phyloP scores from a whole-genome alignment of 2,113 vertebrate species.

The Dromiciops gliroides region DNA sequence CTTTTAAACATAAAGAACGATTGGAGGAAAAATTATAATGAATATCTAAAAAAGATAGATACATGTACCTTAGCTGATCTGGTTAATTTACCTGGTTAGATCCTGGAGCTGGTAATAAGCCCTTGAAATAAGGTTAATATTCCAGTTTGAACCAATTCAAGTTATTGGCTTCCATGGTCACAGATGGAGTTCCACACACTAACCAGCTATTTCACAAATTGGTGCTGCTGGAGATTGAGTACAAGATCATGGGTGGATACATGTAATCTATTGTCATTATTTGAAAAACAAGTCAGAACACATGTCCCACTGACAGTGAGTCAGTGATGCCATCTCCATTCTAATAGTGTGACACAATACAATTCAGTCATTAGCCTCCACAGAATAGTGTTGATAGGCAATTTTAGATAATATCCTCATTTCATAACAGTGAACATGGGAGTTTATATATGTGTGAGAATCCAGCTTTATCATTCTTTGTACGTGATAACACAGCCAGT shows the following conservation, averaged over 20 bases:
- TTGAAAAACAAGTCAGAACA: constrained; percentile 15
- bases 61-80: neutral
- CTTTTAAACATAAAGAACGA: neutral
- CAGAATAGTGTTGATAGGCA: neutral
- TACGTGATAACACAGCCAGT: neutral
- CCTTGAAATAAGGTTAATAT: neutral
- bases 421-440: constrained; percentile 15
- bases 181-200: neutral
- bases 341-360: neutral
- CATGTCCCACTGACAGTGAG: neutral
- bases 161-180: neutral
- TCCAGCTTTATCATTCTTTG: neutral
- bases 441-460: neutral
- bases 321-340: neutral
- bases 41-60: neutral
- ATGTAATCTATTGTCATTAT: neutral
- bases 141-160: constrained; percentile 16
- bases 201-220: neutral
- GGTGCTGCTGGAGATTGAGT: neutral
- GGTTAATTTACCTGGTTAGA: neutral
- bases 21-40: neutral
- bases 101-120: neutral
- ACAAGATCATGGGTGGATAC: neutral
- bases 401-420: constrained; percentile 4
- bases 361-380: constrained; percentile 9